Conservation (phyloP, 2,113 vertebrate species). For the human (Homo sapiens) region DNA sequence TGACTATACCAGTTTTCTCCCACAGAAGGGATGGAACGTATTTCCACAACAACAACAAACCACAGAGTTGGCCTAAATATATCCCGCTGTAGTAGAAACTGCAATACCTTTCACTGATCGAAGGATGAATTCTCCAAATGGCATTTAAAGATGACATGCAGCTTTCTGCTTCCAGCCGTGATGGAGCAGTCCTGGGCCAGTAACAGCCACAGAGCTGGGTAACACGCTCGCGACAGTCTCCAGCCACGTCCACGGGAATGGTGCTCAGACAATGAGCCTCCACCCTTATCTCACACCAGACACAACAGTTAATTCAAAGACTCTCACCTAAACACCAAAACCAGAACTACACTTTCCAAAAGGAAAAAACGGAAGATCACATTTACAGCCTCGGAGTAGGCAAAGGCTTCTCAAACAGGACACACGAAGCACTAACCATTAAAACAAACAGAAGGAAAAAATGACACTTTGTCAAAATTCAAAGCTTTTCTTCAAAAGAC, state of each 20-base stretch:
- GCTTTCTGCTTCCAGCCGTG: background rate
- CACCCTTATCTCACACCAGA: background rate
- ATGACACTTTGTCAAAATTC: background rate
- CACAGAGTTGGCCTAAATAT: background rate
- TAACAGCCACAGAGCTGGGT: background rate
- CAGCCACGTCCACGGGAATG: background rate
- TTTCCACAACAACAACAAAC: background rate
- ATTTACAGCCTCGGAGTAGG: background rate
- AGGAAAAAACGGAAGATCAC: background rate
- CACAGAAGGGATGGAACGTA: background rate
- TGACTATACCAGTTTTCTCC: background rate
- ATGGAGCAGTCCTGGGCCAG: background rate
- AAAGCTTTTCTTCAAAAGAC: background rate
- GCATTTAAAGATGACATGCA: background rate
- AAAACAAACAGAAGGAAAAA: too few species aligned
- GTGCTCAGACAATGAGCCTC: background rate
- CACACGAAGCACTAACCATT: background rate
- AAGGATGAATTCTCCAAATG: background rate
- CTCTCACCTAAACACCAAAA: background rate
- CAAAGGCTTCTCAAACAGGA: background rate
- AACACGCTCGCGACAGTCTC: fast-evolving
- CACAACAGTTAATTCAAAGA: background rate
- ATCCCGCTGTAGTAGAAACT: background rate
- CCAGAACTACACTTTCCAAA: background rate
- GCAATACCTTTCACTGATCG: background rate